Evolutionary conservation across 2,888 invertebrate species (phyloP).

Genomic region (Eucera pruinosa): DNA sequence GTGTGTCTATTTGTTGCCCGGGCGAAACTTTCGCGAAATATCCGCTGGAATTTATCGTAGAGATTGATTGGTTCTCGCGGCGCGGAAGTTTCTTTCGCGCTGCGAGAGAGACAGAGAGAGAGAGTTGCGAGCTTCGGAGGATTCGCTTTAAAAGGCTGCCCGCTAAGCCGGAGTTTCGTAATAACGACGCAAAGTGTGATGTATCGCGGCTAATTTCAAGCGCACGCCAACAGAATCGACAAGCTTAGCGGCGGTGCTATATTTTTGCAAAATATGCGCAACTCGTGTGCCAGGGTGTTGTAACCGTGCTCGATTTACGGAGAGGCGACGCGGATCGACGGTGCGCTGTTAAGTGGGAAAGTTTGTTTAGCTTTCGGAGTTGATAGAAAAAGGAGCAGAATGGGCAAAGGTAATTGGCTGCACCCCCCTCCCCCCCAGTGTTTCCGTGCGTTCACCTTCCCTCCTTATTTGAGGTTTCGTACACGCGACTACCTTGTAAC

Average conservation of each 20-base stretch:
- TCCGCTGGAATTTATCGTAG: not conserved
- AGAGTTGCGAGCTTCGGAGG: not conserved
- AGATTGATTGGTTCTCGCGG: not conserved
- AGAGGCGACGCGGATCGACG: too few relatives aligned
- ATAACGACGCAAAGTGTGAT: slow-evolving; percentile 23
- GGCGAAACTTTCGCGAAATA: slow-evolving; percentile 11
- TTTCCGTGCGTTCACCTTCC: slow-evolving; percentile 40
- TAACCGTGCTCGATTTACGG: slow-evolving; percentile 48
- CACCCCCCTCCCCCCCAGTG: slow-evolving; percentile 39
- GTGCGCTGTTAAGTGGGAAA: slow-evolving; percentile 58
- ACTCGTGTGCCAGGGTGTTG: too few relatives aligned
- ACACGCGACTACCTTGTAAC: slow-evolving; percentile 55
- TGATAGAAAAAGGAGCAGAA: slow-evolving; percentile 43
- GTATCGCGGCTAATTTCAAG: slow-evolving; percentile 40
- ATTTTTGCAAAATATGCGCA: slow-evolving; percentile 33
- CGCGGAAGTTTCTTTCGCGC: not conserved
- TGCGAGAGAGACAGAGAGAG: too few relatives aligned
- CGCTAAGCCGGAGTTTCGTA: slow-evolving; percentile 2
- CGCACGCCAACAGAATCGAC: not conserved
- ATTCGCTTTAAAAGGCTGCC: slow-evolving; percentile 13
- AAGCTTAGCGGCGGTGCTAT: slow-evolving; percentile 1
- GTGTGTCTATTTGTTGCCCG: not conserved
- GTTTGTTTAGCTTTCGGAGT: slow-evolving; percentile 59
- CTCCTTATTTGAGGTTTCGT: slow-evolving; percentile 49
- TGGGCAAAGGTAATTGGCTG: slow-evolving; percentile 47